phyloP scores from a whole-genome alignment of 2,797 vertebrate species.

The Thunnus albacares region DNA sequence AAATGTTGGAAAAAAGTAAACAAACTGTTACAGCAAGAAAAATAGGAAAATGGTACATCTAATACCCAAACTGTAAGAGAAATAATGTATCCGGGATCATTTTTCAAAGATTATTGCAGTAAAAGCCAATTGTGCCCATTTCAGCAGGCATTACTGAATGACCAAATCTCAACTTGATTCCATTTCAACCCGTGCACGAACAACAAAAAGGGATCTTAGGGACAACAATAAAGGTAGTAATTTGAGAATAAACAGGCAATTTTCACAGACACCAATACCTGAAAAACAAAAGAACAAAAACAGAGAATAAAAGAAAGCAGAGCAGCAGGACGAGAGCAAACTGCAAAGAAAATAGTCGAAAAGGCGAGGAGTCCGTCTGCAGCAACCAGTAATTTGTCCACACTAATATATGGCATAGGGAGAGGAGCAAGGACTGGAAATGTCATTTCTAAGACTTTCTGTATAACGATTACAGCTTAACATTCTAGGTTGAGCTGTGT shows the following conservation, averaged over 20 bases:
- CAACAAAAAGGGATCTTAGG: slow-evolving; percentile 31
- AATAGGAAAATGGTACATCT: slow-evolving; percentile 40
- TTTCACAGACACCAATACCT: slow-evolving; percentile 54
- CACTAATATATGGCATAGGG: slow-evolving; percentile 20
- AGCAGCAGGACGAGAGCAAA: slow-evolving; percentile 62
- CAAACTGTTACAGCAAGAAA: slow-evolving; percentile 53
- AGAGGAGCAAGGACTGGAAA: slow-evolving; percentile 34
- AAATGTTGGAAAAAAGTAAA: slow-evolving; percentile 56
- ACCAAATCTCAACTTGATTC: slow-evolving; percentile 7
- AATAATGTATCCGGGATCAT: slow-evolving; percentile 17
- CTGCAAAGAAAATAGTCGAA: slow-evolving; percentile 63
- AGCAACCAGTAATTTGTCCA: slow-evolving; percentile 55
- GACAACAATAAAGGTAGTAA: slow-evolving; percentile 48
- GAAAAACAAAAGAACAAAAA: slow-evolving; percentile 61
- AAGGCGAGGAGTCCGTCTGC: slow-evolving; percentile 86
- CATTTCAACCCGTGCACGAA: slow-evolving; percentile 3
- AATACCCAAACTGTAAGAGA: slow-evolving; percentile 53
- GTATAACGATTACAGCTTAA: slow-evolving; percentile 23
- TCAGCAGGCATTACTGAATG: slow-evolving; percentile 12
- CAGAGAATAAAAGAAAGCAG: slow-evolving; percentile 55
- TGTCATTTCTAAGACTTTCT: slow-evolving; percentile 33
- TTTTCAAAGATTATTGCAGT: not conserved
- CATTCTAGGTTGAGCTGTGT: not conserved
- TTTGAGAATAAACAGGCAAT: slow-evolving; percentile 23
- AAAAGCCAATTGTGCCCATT: not conserved